Percentiles rank a stretch among this genome's conserved stretches.
phyloP scores from a whole-genome alignment of 2,797 vertebrate species.

The Salarias fasciatus region DNA sequence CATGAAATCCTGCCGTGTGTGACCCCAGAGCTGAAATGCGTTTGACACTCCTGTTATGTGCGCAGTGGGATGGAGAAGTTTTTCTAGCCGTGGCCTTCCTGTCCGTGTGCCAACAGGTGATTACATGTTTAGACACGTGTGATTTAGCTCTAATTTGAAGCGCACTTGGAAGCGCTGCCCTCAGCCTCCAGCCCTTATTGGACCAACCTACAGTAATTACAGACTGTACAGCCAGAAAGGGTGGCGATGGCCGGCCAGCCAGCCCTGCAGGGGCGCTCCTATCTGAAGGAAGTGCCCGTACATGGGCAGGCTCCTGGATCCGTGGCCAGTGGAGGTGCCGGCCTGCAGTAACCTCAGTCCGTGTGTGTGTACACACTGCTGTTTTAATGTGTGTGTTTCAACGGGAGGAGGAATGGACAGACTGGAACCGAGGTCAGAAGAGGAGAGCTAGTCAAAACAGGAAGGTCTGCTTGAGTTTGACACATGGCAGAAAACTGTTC shows the following conservation, averaged over 20 bases:
- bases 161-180: constrained; percentile 25
- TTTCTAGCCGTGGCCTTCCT: constrained; percentile 1
- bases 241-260: constrained; percentile 25
- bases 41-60: too few relatives aligned
- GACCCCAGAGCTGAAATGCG: too few relatives aligned
- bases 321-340: constrained; percentile 16
- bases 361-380: constrained; percentile 3
- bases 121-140: constrained; percentile 55
- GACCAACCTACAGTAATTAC: constrained; percentile 65
- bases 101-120: constrained; percentile 43
- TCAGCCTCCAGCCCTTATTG: constrained; percentile 25
- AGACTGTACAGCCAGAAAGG: constrained; percentile 42
- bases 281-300: constrained; percentile 61
- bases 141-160: constrained; percentile 61
- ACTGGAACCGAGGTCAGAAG: neutral
- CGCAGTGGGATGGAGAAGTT: too few relatives aligned
- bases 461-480: too few relatives aligned
- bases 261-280: constrained; percentile 34
- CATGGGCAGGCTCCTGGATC: constrained; percentile 50
- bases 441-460: neutral
- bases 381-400: constrained; percentile 3
- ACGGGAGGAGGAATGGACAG: neutral
- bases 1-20: too few relatives aligned
- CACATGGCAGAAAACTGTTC: too few relatives aligned
- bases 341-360: constrained; percentile 38